Evolutionary conservation across 2,797 vertebrate genomes (phyloP).

Genomic region (Rhadinocentrus ornatus): DNA sequence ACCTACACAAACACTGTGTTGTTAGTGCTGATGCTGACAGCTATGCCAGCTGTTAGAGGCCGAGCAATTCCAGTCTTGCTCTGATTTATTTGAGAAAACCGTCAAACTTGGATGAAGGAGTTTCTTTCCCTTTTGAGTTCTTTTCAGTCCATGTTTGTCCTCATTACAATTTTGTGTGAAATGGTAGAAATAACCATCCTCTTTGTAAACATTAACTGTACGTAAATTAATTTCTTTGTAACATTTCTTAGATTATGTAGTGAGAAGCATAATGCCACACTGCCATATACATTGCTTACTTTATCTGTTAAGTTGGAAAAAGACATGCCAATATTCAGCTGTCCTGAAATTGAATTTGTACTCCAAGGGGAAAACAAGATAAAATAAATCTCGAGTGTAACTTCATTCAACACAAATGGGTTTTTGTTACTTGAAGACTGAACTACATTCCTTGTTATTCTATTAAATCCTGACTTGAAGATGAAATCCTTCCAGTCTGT

Average conservation of each 20-base stretch:
- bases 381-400: slow-evolving; percentile 10
- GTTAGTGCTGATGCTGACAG: slow-evolving; percentile 55
- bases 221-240: slow-evolving; percentile 17
- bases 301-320: neutral
- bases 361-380: neutral
- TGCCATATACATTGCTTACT: neutral
- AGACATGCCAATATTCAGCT: slow-evolving; percentile 25
- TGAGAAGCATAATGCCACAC: slow-evolving; percentile 6
- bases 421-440: slow-evolving; percentile 43
- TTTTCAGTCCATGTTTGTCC: slow-evolving; percentile 10
- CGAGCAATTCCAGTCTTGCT: slow-evolving; percentile 26
- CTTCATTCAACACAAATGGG: slow-evolving; percentile 24
- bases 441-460: slow-evolving; percentile 33
- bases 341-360: slow-evolving; percentile 10
- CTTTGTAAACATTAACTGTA: slow-evolving; percentile 2
- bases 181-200: neutral
- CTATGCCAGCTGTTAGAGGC: slow-evolving; percentile 47
- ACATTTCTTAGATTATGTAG: slow-evolving; percentile 12
- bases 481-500: slow-evolving; percentile 69
- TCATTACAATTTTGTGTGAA: slow-evolving; percentile 9
- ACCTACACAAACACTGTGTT: slow-evolving; percentile 30
- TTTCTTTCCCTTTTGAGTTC: slow-evolving; percentile 24
- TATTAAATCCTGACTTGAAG: slow-evolving; percentile 67
- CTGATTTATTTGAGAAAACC: slow-evolving; percentile 45
- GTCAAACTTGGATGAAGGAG: slow-evolving; percentile 16